Percentiles rank a stretch among this genome's conserved stretches.
phyloP scores from a whole-genome alignment of 2,797 vertebrate species.

The Sciurus carolinensis region DNA sequence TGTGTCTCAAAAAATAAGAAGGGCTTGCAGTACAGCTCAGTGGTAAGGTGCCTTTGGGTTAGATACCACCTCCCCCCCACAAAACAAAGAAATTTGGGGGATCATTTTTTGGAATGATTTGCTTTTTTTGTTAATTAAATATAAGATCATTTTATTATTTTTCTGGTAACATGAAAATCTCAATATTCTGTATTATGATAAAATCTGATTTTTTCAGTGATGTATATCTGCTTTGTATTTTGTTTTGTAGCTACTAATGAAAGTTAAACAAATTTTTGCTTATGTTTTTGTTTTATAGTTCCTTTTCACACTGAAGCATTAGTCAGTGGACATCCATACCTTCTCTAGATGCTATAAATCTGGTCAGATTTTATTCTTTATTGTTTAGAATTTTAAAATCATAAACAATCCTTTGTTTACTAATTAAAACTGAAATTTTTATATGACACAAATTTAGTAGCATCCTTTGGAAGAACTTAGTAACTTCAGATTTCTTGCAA shows the following conservation, averaged over 20 bases:
- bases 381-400: constrained; percentile 58
- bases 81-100: background rate
- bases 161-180: constrained; percentile 19
- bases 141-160: constrained; percentile 32
- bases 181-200: background rate
- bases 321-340: background rate
- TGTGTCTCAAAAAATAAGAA: too few species aligned
- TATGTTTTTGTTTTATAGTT: constrained; percentile 42
- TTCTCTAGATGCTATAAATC: background rate
- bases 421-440: constrained; percentile 53
- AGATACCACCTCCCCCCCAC: too few species aligned
- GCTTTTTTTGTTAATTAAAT: constrained; percentile 40
- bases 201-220: constrained; percentile 37
- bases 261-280: constrained; percentile 41
- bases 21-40: too few species aligned
- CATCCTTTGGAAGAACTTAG: constrained; percentile 32
- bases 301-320: constrained; percentile 45
- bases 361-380: background rate
- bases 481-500: constrained; percentile 21
- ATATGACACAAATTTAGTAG: background rate
- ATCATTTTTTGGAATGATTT: constrained; percentile 57
- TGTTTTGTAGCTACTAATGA: constrained; percentile 58
- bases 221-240: constrained; percentile 46
- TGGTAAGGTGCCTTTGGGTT: too few species aligned
- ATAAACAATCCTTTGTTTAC: constrained; percentile 4